phyloP scores from a whole-genome alignment of 2,113 vertebrate genomes.

The Phaethornis superciliosus region DNA sequence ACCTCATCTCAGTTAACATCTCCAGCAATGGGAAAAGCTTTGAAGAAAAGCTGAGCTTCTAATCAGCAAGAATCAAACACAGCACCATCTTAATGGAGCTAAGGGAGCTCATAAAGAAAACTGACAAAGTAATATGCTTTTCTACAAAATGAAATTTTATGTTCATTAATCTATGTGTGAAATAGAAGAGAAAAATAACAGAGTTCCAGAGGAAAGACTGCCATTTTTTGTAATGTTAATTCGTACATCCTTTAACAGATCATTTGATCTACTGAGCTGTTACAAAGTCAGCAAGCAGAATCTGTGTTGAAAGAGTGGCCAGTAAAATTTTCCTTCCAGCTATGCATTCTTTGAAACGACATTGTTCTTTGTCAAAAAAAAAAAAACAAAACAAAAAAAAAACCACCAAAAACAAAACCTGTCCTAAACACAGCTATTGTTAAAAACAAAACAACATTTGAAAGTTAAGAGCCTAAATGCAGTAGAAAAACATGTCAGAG shows the following conservation, averaged over 20 bases:
- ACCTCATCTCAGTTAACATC: neutral
- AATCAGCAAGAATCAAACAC: neutral
- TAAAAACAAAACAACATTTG: neutral
- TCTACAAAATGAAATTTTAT: neutral
- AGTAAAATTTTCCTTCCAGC: neutral
- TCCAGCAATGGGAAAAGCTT: constrained; percentile 1
- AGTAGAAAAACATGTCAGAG: neutral
- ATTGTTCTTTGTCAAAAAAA: neutral
- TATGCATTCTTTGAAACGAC: neutral
- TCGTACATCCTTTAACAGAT: neutral
- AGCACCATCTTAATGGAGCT: neutral
- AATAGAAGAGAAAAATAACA: neutral
- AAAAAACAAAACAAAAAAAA: neutral
- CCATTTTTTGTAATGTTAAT: neutral
- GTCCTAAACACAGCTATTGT: neutral
- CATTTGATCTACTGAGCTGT: neutral
- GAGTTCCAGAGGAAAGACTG: neutral
- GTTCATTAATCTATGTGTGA: neutral
- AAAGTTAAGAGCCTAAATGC: neutral
- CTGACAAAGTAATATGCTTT: neutral
- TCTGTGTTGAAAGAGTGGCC: neutral
- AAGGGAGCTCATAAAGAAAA: neutral
- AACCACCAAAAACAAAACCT: neutral
- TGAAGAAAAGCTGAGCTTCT: neutral
- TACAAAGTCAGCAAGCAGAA: neutral